Evolutionary conservation across 2,797 vertebrate species (phyloP).

Genomic region (Jordanella pulchra): DNA sequence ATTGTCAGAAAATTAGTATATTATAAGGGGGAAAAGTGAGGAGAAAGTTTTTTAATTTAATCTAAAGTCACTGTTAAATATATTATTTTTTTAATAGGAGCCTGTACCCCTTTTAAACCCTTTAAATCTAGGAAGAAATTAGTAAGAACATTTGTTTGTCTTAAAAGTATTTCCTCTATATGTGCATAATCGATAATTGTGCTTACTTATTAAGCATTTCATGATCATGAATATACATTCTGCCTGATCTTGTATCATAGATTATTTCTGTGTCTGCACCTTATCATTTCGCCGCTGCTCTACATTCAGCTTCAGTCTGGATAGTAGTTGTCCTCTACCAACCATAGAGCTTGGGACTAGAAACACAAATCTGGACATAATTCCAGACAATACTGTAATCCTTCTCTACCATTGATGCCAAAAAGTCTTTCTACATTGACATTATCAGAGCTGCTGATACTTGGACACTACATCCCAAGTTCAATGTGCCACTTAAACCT

Average conservation of each 20-base stretch:
- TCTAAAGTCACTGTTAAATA: conserved; percentile 22
- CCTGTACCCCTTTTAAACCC: conserved; percentile 24
- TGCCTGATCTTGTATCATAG: not conserved
- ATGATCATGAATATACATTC: not conserved
- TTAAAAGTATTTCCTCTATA: conserved; percentile 24
- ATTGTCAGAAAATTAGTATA: conserved; percentile 32
- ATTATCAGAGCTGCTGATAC: not conserved
- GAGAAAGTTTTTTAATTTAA: not conserved
- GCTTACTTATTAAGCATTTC: conserved; percentile 12
- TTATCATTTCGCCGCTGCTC: not conserved
- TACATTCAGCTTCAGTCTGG: not conserved
- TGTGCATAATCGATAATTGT: conserved; percentile 20
- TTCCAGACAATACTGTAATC: not conserved
- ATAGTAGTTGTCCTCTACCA: not conserved
- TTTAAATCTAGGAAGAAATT: conserved; percentile 30
- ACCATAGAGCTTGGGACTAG: not conserved
- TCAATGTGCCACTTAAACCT: not conserved
- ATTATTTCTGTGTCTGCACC: not conserved
- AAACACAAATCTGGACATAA: not conserved
- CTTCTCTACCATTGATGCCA: not conserved
- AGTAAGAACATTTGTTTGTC: conserved; percentile 22
- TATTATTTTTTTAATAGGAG: conserved; percentile 12
- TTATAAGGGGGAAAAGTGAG: conserved; percentile 22
- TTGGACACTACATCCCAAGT: not conserved
- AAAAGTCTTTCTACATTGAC: not conserved